These are phyloP conservation scores for Caenorhabditis drosophilae DNA, from an alignment of 2,888 invertebrate genomes.

Conservation along the genomic window DNA sequence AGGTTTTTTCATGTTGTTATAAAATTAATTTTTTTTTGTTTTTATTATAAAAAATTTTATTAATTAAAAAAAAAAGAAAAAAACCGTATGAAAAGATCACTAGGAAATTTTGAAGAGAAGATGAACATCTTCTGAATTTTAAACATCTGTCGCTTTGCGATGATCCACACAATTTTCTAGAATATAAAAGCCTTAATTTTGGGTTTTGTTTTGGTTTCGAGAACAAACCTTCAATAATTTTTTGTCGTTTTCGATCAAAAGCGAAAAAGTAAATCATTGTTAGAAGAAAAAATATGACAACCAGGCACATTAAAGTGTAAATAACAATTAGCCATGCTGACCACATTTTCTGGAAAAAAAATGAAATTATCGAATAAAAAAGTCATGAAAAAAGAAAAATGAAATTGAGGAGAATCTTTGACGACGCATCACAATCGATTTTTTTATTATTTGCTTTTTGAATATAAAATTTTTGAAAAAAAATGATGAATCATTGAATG, in stretches of 20 bases:
- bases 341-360: conserved; percentile 33
- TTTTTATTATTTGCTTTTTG: too few species aligned
- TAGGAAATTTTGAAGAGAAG: neutral
- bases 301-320: conserved; percentile 24
- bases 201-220: neutral
- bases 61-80: neutral
- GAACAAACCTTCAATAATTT: conserved; percentile 20
- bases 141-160: conserved; percentile 31
- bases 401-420: neutral
- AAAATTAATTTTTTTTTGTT: neutral
- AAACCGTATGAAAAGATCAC: neutral
- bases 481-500: too few species aligned
- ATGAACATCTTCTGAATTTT: conserved; percentile 1
- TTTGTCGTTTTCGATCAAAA: conserved; percentile 15
- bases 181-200: conserved; percentile 6
- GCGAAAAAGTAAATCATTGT: conserved; percentile 16
- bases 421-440: too few species aligned
- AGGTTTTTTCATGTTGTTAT: neutral
- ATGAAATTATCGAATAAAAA: neutral
- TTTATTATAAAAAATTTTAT: neutral
- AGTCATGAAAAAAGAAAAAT: neutral
- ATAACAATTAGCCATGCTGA: conserved; percentile 36
- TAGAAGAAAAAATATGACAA: conserved; percentile 34
- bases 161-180: conserved; percentile 22
- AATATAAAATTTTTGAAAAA: too few species aligned